phyloP scores from a whole-genome alignment of 2,113 vertebrate species.

The Paraplagusia blochii region DNA sequence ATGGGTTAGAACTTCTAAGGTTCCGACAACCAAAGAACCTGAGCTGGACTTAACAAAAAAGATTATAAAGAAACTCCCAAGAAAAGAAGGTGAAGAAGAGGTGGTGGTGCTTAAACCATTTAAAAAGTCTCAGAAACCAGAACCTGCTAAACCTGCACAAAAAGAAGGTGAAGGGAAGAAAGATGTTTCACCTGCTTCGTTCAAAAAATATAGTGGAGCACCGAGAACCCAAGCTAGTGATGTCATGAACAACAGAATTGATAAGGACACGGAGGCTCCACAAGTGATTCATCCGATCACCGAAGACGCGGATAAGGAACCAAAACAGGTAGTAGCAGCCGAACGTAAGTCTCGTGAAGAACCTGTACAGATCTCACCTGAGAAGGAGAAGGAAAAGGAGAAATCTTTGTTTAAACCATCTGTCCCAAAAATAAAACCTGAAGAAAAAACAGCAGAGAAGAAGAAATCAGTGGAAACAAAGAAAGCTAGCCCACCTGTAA shows the following conservation, averaged over 20 bases:
- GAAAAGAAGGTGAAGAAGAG: constrained; percentile 49
- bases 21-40: constrained; percentile 27
- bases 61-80: constrained; percentile 59
- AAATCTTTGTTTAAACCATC: constrained; percentile 47
- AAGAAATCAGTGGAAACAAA: constrained; percentile 26
- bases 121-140: constrained; percentile 46
- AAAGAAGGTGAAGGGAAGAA: constrained; percentile 32
- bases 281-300: background rate
- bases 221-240: constrained; percentile 22
- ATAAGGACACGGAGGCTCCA: constrained; percentile 4
- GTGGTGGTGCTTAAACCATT: constrained; percentile 61
- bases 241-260: constrained; percentile 15
- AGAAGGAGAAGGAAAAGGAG: constrained; percentile 38
- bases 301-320: constrained; percentile 14
- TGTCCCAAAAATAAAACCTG: constrained; percentile 26
- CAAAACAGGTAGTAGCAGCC: constrained; percentile 22
- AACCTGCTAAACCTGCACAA: constrained; percentile 9
- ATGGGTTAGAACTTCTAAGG: constrained; percentile 51
- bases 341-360: constrained; percentile 20
- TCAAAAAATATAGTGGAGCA: constrained; percentile 23
- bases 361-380: constrained; percentile 20
- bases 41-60: constrained; percentile 48
- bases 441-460: constrained; percentile 25
- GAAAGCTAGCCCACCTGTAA: background rate
- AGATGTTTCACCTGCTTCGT: constrained; percentile 11